phyloP scores from a whole-genome alignment of 2,888 invertebrate species.

The Schizaphis graminum region DNA sequence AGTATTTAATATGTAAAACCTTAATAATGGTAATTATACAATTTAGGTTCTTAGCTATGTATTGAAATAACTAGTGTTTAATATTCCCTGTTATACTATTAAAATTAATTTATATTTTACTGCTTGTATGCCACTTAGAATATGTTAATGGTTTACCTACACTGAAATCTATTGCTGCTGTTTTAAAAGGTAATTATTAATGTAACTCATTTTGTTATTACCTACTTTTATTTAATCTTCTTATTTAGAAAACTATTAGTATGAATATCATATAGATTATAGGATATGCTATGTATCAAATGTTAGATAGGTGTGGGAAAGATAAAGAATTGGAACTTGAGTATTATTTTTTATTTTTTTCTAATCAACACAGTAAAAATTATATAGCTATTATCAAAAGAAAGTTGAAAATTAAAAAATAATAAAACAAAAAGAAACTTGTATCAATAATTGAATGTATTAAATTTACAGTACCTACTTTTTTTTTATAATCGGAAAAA shows the following conservation, averaged over 20 bases:
- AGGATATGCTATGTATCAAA: not conserved
- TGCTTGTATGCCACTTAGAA: not conserved
- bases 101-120: not conserved
- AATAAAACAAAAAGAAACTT: not conserved
- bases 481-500: too few relatives aligned
- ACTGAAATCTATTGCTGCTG: not conserved
- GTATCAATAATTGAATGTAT: not conserved
- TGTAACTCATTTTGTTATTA: not conserved
- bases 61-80: too few relatives aligned
- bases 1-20: too few relatives aligned
- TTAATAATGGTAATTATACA: too few relatives aligned
- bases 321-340: too few relatives aligned
- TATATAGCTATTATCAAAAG: too few relatives aligned
- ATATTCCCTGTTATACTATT: too few relatives aligned
- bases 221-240: not conserved
- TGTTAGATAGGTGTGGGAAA: not conserved
- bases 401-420: not conserved
- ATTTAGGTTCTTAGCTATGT: too few relatives aligned
- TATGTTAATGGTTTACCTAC: slow-evolving; percentile 14
- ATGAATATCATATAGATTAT: not conserved
- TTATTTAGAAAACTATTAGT: not conserved
- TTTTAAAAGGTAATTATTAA: not conserved
- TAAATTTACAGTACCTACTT: too few relatives aligned
- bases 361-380: too few relatives aligned
- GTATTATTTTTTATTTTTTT: too few relatives aligned